These are phyloP conservation scores for Poeciliopsis infans DNA, from an alignment of 2,797 vertebrate species.

Conservation along the genomic window DNA sequence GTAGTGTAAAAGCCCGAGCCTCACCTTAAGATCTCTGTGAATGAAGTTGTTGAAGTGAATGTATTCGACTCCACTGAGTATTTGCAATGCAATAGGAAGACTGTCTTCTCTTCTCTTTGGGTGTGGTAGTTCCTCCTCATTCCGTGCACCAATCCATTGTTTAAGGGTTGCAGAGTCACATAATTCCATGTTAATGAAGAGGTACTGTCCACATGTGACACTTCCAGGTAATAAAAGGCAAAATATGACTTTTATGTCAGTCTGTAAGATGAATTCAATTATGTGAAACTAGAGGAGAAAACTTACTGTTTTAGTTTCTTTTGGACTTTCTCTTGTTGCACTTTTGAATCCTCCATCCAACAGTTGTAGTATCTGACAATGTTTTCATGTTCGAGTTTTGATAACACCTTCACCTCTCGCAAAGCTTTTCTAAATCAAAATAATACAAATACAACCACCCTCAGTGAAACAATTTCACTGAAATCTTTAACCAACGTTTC, in stretches of 20 bases:
- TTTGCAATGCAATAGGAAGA: constrained; percentile 75
- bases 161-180: constrained; percentile 81
- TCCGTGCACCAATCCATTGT: constrained; percentile 73
- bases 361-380: constrained; percentile 72
- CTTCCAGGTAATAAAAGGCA: background rate
- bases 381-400: constrained; percentile 58
- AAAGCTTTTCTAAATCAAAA: constrained; percentile 60
- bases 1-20: background rate
- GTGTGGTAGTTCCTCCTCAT: accelerated
- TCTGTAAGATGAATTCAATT: background rate
- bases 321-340: constrained; percentile 8
- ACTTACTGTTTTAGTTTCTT: constrained; percentile 43
- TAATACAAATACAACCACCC: background rate
- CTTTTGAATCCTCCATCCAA: constrained; percentile 66
- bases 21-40: constrained; percentile 93
- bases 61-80: constrained; percentile 82
- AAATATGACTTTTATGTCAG: background rate
- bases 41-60: constrained; percentile 82
- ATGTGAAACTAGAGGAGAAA: background rate
- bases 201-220: constrained; percentile 24
- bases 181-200: constrained; percentile 91
- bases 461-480: background rate
- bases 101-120: constrained; percentile 57
- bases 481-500: background rate
- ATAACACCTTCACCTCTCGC: constrained; percentile 61